Percentiles rank a stretch among this genome's conserved stretches.
Conservation (phyloP, 2,888 invertebrate species). For the Oxytorus armatus region DNA sequence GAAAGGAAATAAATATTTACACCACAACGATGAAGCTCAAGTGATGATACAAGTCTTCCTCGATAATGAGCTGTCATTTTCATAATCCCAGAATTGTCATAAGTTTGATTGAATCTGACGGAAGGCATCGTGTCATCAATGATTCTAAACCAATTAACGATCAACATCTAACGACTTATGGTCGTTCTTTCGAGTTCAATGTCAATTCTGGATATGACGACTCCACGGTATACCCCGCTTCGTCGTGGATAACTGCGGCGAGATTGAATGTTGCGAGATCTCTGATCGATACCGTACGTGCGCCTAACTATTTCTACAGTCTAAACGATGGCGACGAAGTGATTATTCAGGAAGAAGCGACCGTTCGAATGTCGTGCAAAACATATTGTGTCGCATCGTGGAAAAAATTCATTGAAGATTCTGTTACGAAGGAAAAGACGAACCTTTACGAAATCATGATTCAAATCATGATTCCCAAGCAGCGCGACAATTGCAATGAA, state of each 20-base stretch:
- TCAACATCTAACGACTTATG: conserved; percentile 18
- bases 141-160: background rate
- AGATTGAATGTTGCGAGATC: conserved; percentile 72
- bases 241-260: conserved; percentile 56
- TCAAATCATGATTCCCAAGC: background rate
- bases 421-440: background rate
- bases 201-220: background rate
- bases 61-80: conserved; percentile 35
- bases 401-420: background rate
- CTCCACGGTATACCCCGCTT: background rate
- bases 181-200: conserved; percentile 1
- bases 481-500: background rate
- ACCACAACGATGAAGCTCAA: conserved; percentile 28
- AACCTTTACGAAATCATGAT: conserved; percentile 16
- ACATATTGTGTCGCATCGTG: background rate
- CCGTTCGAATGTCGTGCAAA: conserved; percentile 1
- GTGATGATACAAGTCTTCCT: conserved; percentile 43
- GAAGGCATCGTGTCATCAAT: conserved; percentile 6
- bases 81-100: conserved; percentile 11
- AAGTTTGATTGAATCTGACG: background rate
- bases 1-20: background rate
- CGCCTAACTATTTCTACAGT: conserved; percentile 57
- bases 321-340: conserved; percentile 67
- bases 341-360: conserved; percentile 68
- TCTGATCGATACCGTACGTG: conserved; percentile 72